Percentiles rank a stretch among this genome's conserved stretches.
Conservation (phyloP, 2,797 vertebrate species). For the Peromyscus attwateri region DNA sequence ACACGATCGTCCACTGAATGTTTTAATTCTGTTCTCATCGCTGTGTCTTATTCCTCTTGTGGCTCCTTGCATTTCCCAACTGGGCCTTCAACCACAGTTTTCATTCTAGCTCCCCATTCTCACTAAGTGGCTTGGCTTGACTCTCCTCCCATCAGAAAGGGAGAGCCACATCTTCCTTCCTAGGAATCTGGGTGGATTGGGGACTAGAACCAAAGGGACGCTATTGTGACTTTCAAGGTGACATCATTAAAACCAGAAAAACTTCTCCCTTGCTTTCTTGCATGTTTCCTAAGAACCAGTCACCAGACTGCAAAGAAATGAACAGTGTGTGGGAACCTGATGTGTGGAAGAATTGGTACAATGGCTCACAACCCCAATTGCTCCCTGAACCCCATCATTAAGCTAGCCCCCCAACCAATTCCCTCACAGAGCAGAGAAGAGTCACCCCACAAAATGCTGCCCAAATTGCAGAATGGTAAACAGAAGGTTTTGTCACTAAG, state of each 20-base stretch:
- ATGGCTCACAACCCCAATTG: accelerated
- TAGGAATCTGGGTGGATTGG: background rate
- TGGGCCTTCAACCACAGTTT: background rate
- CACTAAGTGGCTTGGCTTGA: background rate
- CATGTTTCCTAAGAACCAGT: background rate
- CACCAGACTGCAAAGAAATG: background rate
- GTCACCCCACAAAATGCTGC: background rate
- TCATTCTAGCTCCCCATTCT: background rate
- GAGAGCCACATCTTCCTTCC: background rate
- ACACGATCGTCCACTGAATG: background rate
- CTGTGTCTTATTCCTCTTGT: background rate
- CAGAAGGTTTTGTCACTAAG: background rate
- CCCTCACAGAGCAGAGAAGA: background rate
- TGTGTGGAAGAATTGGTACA: background rate
- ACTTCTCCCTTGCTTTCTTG: background rate
- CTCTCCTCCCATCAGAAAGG: background rate
- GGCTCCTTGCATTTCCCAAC: background rate
- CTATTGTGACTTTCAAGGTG: background rate
- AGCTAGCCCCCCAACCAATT: background rate
- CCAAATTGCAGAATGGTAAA: background rate
- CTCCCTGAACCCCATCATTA: background rate
- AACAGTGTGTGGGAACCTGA: background rate
- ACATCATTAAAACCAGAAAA: background rate
- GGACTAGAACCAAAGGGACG: background rate
- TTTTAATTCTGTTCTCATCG: background rate